A percentile compares a stretch with the other conserved stretches of the same genome.
Evolutionary conservation across 2,797 vertebrate genomes (phyloP).

Genomic region (Sebastolobus altivelis): DNA sequence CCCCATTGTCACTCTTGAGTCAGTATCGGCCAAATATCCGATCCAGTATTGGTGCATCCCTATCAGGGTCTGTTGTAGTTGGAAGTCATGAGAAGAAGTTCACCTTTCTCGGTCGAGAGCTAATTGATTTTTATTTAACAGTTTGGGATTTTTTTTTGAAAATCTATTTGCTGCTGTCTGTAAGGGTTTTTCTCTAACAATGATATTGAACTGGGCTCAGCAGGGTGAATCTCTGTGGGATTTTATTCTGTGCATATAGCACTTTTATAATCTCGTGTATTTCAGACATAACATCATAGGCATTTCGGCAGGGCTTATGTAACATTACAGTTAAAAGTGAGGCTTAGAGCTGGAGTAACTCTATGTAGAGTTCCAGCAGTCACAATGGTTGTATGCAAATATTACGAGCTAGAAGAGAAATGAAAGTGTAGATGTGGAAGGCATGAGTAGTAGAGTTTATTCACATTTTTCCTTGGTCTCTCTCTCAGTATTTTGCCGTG

Average conservation of each 20-base stretch:
- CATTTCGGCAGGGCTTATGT: not conserved
- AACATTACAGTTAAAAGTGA: slow-evolving; percentile 8
- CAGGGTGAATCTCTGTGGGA: not conserved
- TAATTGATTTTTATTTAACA: not conserved
- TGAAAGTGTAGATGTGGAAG: not conserved
- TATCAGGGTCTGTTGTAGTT: not conserved
- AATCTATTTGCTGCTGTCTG: not conserved
- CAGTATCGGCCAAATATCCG: no score
- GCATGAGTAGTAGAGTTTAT: not conserved
- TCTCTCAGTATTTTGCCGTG: not conserved
- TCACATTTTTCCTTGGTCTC: not conserved
- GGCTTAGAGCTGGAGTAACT: not conserved
- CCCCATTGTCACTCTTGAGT: no score
- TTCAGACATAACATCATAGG: not conserved
- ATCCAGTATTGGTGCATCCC: no score
- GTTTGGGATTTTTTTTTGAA: not conserved
- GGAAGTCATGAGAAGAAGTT: not conserved
- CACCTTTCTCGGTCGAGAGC: not conserved
- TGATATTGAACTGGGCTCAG: not conserved
- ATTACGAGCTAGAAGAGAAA: not conserved
- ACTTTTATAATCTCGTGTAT: slow-evolving; percentile 5
- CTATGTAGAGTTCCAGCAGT: not conserved
- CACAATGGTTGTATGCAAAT: not conserved
- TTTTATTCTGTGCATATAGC: not conserved
- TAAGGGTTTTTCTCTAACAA: no score